Evolutionary conservation across 2,113 vertebrate species (phyloP).

Genomic region (Brachypteracias leptosomus): DNA sequence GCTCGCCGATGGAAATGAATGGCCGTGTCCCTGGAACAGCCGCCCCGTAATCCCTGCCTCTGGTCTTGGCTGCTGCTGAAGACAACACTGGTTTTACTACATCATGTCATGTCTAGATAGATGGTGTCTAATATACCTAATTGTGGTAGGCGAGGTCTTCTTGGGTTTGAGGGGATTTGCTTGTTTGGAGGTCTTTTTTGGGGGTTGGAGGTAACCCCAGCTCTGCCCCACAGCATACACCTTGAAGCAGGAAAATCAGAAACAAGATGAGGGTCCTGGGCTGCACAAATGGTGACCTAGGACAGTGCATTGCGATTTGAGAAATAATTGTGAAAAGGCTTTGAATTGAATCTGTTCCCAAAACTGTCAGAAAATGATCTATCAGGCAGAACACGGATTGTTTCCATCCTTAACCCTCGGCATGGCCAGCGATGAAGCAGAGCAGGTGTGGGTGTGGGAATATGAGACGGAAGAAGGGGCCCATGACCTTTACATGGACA

Average conservation of each 20-base stretch:
- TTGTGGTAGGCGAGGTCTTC: neutral
- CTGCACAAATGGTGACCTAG: rapidly evolving
- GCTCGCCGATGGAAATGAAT: neutral
- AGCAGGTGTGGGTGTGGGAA: slow-evolving; percentile 99
- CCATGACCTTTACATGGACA: slow-evolving; percentile 98
- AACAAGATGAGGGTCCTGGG: rapidly evolving
- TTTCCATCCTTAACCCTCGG: slow-evolving; percentile 71
- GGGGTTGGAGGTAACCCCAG: neutral
- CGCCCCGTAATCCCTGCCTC: neutral
- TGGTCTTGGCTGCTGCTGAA: slow-evolving; percentile 2
- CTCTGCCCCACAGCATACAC: neutral
- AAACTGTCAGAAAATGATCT: neutral
- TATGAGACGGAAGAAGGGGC: slow-evolving; percentile 97
- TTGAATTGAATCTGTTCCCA: neutral
- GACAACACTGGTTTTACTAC: neutral
- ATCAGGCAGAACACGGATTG: neutral
- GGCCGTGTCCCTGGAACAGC: neutral
- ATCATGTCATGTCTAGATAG: neutral
- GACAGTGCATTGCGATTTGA: rapidly evolving
- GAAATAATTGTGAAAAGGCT: neutral
- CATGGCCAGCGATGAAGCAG: slow-evolving; percentile 85
- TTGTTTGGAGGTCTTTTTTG: neutral
- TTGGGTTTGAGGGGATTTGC: neutral
- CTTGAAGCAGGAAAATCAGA: neutral
- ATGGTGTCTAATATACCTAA: neutral